phyloP scores from a whole-genome alignment of 2,888 invertebrate species.

The Folsomia candida region DNA sequence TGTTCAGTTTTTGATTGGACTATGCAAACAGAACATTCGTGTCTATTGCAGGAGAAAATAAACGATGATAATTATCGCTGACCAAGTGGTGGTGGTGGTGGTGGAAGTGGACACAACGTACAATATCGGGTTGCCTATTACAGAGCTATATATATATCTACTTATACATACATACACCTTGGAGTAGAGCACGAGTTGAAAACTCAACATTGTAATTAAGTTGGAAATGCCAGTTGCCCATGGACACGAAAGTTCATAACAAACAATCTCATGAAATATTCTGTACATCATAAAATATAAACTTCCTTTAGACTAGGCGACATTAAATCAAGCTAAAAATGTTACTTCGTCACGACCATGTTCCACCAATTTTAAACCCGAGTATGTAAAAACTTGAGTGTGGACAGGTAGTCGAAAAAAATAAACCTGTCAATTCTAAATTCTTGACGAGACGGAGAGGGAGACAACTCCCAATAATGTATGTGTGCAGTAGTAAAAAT shows the following conservation, averaged over 20 bases:
- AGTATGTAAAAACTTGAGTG: no score
- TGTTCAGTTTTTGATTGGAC: no score
- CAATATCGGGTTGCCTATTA: not conserved
- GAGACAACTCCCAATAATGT: no score
- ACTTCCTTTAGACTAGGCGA: slow-evolving; percentile 14
- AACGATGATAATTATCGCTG: slow-evolving; percentile 3
- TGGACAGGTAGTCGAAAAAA: no score
- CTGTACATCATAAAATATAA: slow-evolving; percentile 41
- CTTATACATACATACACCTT: not conserved
- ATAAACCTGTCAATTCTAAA: no score
- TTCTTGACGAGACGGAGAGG: no score
- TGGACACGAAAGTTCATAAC: slow-evolving; percentile 42
- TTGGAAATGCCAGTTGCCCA: slow-evolving; percentile 32
- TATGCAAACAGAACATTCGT: no score
- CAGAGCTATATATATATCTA: no score
- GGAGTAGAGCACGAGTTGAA: slow-evolving; percentile 20
- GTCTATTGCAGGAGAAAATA: not conserved
- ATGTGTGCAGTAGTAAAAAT: no score
- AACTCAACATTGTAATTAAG: slow-evolving; percentile 20
- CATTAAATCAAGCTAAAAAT: slow-evolving; percentile 47
- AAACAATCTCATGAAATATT: slow-evolving; percentile 51
- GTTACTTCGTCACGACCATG: slow-evolving; percentile 44
- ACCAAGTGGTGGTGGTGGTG: not conserved
- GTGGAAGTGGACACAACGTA: not conserved
- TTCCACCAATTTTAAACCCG: no score